A percentile compares a stretch with the other conserved stretches of the same genome.
These are phyloP conservation scores for Accipiter cooperii DNA, from an alignment of 2,113 vertebrate species.

Conservation along the genomic window DNA sequence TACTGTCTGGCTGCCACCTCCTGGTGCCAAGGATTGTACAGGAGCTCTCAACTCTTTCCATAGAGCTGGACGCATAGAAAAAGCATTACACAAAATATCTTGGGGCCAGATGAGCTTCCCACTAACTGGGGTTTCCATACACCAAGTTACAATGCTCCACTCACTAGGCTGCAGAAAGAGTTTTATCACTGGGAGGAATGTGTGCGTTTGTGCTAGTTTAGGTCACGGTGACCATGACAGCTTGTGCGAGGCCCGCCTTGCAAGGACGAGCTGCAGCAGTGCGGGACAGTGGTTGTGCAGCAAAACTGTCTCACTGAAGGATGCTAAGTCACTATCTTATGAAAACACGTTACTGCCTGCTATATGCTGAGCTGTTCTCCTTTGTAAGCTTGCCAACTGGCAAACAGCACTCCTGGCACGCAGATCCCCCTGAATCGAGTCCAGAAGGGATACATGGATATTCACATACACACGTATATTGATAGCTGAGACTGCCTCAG, in stretches of 20 bases:
- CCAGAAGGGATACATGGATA: not conserved
- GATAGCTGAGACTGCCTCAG: not conserved
- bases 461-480: accelerated
- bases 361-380: not conserved
- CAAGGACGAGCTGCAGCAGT: not conserved
- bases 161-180: not conserved
- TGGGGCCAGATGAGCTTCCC: not conserved
- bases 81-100: not conserved
- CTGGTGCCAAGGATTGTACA: not conserved
- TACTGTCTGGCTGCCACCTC: not conserved
- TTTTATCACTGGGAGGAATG: not conserved
- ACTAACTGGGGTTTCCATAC: not conserved
- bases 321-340: not conserved
- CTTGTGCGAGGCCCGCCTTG: not conserved
- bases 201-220: not conserved
- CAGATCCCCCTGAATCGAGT: not conserved
- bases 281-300: not conserved
- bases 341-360: not conserved
- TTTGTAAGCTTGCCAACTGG: not conserved
- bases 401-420: not conserved
- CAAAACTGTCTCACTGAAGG: not conserved
- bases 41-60: not conserved
- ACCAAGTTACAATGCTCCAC: not conserved
- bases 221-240: not conserved
- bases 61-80: not conserved